Conservation (phyloP, 2,888 invertebrate species). For the Caenorhabditis auriculariae region DNA sequence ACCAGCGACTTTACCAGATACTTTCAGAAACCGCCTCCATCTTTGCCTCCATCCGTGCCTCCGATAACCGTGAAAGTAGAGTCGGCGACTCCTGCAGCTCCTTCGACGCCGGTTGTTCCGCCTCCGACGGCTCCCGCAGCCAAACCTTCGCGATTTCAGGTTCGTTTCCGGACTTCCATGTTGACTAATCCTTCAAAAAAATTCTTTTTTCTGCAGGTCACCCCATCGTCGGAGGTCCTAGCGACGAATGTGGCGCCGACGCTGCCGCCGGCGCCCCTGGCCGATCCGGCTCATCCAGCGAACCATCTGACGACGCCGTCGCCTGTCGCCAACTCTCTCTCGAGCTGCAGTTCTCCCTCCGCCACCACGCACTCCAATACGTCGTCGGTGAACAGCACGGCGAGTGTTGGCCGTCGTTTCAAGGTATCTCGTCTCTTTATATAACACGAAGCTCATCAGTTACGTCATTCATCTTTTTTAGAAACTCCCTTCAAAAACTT, state of each 20-base stretch:
- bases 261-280: slow-evolving; percentile 3
- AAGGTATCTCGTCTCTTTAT: too few species aligned
- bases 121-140: slow-evolving; percentile 11
- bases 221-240: slow-evolving; percentile 20
- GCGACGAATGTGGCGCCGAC: slow-evolving; percentile 6
- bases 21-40: too few species aligned
- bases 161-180: background rate
- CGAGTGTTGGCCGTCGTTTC: slow-evolving; percentile 31
- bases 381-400: slow-evolving; percentile 31
- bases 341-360: slow-evolving; percentile 37
- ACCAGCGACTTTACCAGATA: too few species aligned
- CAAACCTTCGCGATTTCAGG: slow-evolving; percentile 35
- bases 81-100: slow-evolving; percentile 6
- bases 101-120: background rate
- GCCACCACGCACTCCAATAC: slow-evolving; percentile 42
- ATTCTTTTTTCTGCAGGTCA: slow-evolving; percentile 5
- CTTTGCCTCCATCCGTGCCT: too few species aligned
- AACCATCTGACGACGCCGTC: slow-evolving; percentile 20
- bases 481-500: too few species aligned
- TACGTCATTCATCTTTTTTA: background rate
- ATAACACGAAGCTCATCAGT: background rate
- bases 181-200: background rate
- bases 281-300: slow-evolving; percentile 8
- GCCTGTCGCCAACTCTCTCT: slow-evolving; percentile 27
- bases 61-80: slow-evolving; percentile 12